Evolutionary conservation across 2,797 vertebrate genomes (phyloP), one percentile per base, ranked within the genome.

Genomic region (Rhinichthys osculus): DNA sequence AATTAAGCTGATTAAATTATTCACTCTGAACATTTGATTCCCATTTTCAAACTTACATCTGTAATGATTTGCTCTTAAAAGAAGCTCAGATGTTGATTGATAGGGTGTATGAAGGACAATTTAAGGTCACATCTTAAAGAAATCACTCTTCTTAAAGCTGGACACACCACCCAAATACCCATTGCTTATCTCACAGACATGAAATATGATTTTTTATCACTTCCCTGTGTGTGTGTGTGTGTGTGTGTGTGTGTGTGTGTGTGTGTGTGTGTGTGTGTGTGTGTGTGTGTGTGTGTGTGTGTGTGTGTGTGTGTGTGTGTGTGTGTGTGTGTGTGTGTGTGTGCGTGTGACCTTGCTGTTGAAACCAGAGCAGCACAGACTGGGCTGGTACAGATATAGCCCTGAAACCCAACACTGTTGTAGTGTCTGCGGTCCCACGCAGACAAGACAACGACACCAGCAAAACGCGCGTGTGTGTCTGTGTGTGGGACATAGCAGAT

Each of bases 401-500:
- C 81, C 84, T 92, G 91, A 91, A 91, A 92, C 73, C 27, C 47
- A 86, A 93, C 82, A 84, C 86, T 52, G 59, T 83, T 89, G 89
- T 91, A 91, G 89, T 91, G 90, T 90, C 90, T 89, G 86, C 85
- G 88, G 87, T 90, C 86, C 79, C 84, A 88, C 84, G 78, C 87
- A 90, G 88, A 91, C 89, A 89, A 90, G 89, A 92, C 92, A 92
- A 88, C 89, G 88, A 89, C 88, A 90, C 90, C 82, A 88, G 89
- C 87, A 86, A 64, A 88, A 71, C 44, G 76, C 71, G 35, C 35
- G 21, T 80, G 85, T 82, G 74, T 69, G 64, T 83, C 42, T 78
- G 57, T 78, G 89, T 81, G 79, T 52, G 86, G 81, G 71, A 84
- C 77, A 64, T 85, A 82, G 78, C 64, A 71, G 86, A 69, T 54